Base-by-base conservation (phyloP, 2,113 vertebrate genomes). In the Oncorhynchus masou region DNA sequence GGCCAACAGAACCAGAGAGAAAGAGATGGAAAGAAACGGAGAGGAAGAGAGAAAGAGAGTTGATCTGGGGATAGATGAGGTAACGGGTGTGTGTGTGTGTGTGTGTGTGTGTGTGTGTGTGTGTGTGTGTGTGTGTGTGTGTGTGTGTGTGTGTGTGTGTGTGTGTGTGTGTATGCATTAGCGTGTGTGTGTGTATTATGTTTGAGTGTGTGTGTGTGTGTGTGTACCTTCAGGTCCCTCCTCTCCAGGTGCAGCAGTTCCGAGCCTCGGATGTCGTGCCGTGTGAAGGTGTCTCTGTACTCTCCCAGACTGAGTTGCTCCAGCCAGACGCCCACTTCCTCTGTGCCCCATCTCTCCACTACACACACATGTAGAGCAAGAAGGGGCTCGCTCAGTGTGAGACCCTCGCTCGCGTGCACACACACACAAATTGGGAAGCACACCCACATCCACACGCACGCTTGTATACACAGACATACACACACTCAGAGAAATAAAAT, bases 311-410 rank as follows among this genome's bases (percentile, higher is more conserved):
- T 97, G 94, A 99, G 95, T 94, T 97, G 97, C 92, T 99, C 97
- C 96, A 99, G 93, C 98, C 98, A 99, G 94, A 95, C 86, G 92
- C 96, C 97, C 95, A 99, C 97, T 94, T 99, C 97, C 94, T 99
- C 97, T 94, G 97, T 96, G 93, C 97, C 97, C 98, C 98, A 99
- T 89, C 97, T 96, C 93, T 99, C 96, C 95, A 99, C 97, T 99
- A 95, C 94, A 95, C 95, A 95, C 94, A 94, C 94, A 94, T 81
- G 65, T 65, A 49, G 68, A 70, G 78, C 78, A 88, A 89, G 83
- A 82, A 83, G 83, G 84, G 81, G 88, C 75, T 71, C 86, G 51
- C 51, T 54, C 51, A 54, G 51, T 54, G 51, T 54, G 85, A 82
- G 82, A 2, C 78, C 87, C 88, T 79, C 71, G 22, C 69, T n/a